Evolutionary conservation across 2,797 vertebrate genomes (phyloP).

Genomic region (Labroides dimidiatus): DNA sequence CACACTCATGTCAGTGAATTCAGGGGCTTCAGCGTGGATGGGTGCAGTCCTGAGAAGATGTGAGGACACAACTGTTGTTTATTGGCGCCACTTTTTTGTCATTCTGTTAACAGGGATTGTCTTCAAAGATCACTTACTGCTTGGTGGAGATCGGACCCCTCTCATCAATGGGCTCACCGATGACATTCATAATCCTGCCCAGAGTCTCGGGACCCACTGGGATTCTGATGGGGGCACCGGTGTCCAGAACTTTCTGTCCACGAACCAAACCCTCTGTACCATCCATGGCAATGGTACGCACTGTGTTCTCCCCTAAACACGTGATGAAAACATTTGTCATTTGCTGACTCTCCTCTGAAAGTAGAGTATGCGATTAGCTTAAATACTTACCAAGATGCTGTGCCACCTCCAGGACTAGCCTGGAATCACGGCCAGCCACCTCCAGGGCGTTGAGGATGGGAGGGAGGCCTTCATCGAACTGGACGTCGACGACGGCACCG

Average conservation of each 20-base stretch:
- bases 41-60: conserved; percentile 85
- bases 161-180: conserved; percentile 97
- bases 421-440: conserved; percentile 90
- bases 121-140: conserved; percentile 84
- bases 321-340: too few species aligned
- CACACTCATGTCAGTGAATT: conserved; percentile 98
- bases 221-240: conserved; percentile 95
- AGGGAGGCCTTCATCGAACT: conserved; percentile 96
- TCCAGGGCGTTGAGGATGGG: conserved; percentile 97
- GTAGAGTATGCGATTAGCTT: too few species aligned
- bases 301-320: conserved; percentile 91
- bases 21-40: conserved; percentile 97
- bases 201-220: conserved; percentile 97
- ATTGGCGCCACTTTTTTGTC: too few species aligned
- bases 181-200: conserved; percentile 98
- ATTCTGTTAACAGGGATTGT: too few species aligned
- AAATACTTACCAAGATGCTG: conserved; percentile 87
- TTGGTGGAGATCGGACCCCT: conserved; percentile 96
- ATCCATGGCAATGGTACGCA: conserved; percentile 98
- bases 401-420: conserved; percentile 96
- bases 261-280: conserved; percentile 96
- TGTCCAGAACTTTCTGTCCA: conserved; percentile 95
- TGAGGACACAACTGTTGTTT: too few species aligned
- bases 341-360: too few species aligned
- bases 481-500: conserved; percentile 96